phyloP scores from a whole-genome alignment of 2,797 vertebrate species.

The Tadarida brasiliensis region DNA sequence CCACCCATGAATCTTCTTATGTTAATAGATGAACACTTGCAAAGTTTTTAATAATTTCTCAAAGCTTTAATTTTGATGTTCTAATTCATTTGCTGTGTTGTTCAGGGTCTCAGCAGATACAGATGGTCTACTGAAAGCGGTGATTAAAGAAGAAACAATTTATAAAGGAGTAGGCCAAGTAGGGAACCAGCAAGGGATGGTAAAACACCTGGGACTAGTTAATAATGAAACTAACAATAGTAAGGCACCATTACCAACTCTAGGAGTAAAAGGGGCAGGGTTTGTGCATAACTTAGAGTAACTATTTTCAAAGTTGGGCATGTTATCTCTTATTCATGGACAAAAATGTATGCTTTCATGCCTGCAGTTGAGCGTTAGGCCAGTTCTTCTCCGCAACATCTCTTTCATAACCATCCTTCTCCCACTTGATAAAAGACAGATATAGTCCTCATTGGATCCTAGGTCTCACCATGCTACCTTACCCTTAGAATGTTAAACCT shows the following conservation, averaged over 20 bases:
- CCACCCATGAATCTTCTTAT: background rate
- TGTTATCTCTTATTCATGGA: background rate
- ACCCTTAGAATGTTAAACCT: background rate
- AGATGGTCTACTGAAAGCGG: background rate
- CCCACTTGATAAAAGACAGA: background rate
- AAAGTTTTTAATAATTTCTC: background rate
- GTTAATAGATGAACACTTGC: constrained; percentile 17
- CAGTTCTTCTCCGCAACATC: background rate
- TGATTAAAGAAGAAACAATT: background rate
- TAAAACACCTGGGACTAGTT: background rate
- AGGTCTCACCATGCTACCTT: background rate
- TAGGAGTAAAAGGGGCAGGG: background rate
- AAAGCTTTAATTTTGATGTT: background rate
- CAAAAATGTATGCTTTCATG: background rate
- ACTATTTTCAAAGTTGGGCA: background rate
- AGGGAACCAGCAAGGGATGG: background rate
- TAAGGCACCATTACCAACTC: background rate
- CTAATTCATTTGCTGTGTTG: background rate
- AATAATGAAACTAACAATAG: background rate
- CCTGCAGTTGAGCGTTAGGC: background rate
- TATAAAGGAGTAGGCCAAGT: background rate
- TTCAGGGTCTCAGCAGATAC: background rate
- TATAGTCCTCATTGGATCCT: background rate
- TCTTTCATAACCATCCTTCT: background rate
- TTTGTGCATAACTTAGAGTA: background rate